Conservation (phyloP, 1,140 invertebrate species). For the Hormaphis cornu region DNA sequence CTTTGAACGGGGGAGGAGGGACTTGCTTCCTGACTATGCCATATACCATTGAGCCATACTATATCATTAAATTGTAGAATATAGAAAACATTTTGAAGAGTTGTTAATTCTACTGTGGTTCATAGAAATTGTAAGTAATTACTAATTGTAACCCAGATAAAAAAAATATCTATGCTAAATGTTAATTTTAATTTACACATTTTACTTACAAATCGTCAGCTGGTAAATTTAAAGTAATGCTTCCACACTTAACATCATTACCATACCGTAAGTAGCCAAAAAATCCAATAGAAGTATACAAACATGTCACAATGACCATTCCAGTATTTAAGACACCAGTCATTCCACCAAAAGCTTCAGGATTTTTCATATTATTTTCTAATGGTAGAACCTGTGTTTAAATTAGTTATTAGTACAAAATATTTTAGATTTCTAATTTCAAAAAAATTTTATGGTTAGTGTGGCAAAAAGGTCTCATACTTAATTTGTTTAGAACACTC, state of each 20-base stretch:
- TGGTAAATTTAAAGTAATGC: conserved; percentile 76
- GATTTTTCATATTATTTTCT: conserved; percentile 82
- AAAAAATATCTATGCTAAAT: no score
- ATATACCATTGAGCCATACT: no score
- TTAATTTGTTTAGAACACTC: neutral
- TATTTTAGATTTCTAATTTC: neutral
- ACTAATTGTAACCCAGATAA: no score
- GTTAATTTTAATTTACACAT: no score
- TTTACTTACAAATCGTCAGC: conserved; percentile 58
- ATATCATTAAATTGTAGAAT: no score
- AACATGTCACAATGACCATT: conserved; percentile 71
- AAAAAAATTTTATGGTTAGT: neutral
- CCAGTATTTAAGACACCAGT: conserved; percentile 78
- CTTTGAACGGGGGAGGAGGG: no score
- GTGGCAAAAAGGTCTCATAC: neutral
- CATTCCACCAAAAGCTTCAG: conserved; percentile 69
- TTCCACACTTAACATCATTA: conserved; percentile 58
- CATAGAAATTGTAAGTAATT: no score
- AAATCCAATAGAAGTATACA: conserved; percentile 79
- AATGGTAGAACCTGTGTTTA: conserved; percentile 62
- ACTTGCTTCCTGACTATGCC: no score
- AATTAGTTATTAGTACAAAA: no score
- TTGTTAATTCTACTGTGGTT: no score
- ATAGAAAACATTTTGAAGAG: no score
- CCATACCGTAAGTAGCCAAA: conserved; percentile 87